phyloP scores from a whole-genome alignment of 1,140 invertebrate species.

The Trachymyrmex septentrionalis region DNA sequence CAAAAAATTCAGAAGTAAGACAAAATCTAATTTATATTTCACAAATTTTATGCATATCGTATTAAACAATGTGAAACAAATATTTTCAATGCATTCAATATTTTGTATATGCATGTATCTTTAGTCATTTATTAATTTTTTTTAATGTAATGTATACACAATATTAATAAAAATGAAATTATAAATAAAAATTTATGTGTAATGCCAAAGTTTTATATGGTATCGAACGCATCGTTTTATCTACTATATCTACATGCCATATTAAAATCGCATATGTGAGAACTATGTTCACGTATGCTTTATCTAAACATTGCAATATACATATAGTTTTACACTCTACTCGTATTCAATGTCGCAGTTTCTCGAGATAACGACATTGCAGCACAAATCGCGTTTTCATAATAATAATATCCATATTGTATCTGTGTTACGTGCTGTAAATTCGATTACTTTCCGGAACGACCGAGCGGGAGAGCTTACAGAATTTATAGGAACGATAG shows the following conservation, averaged over 20 bases:
- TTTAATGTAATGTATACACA: neutral
- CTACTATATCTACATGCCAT: neutral
- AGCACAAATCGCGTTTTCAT: constrained; percentile 15
- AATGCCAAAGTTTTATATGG: neutral
- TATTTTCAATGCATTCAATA: neutral
- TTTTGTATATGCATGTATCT: neutral
- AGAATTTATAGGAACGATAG: neutral
- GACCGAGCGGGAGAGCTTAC: neutral
- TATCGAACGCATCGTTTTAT: neutral
- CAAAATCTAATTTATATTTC: neutral
- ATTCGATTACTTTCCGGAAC: constrained; percentile 34
- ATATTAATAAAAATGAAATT: neutral
- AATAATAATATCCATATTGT: constrained; percentile 16
- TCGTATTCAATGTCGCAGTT: constrained; percentile 12
- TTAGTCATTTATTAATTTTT: neutral
- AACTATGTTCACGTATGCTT: neutral
- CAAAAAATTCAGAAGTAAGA: neutral
- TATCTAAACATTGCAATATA: neutral
- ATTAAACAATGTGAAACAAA: no score
- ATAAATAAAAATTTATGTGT: neutral
- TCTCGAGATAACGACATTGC: constrained; percentile 37
- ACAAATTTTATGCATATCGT: neutral
- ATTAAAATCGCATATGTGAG: neutral
- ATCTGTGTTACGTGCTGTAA: neutral
- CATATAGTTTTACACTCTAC: neutral